Conservation (phyloP, 1,140 invertebrate species). For the Mylabris phalerata region DNA sequence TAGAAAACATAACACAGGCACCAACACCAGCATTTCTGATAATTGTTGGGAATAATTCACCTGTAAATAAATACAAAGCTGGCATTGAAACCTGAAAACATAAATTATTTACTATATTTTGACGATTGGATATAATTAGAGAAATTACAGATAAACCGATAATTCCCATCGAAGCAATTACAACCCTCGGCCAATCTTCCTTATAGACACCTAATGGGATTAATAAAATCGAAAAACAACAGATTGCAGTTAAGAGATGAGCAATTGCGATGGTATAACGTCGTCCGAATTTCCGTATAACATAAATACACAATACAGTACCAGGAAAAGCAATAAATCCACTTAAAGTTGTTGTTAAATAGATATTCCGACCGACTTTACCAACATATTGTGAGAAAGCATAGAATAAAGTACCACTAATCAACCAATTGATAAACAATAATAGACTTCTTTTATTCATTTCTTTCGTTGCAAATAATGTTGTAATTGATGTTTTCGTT, state of each 20-base stretch:
- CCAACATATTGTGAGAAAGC: slow-evolving; percentile 68
- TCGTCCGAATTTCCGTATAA: slow-evolving; percentile 56
- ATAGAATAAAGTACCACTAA: slow-evolving; percentile 62
- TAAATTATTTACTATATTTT: slow-evolving; percentile 2
- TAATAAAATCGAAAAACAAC: slow-evolving; percentile 52
- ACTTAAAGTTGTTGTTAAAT: slow-evolving; percentile 60
- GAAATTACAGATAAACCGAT: slow-evolving; percentile 55
- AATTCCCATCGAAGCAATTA: slow-evolving; percentile 57
- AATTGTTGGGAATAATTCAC: slow-evolving; percentile 62
- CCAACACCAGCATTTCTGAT: slow-evolving; percentile 59
- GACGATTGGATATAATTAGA: background rate
- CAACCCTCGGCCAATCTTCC: slow-evolving; percentile 46
- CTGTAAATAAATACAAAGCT: slow-evolving; percentile 50
- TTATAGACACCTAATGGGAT: slow-evolving; percentile 42
- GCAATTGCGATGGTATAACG: slow-evolving; percentile 54
- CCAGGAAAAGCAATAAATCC: slow-evolving; percentile 59
- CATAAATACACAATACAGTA: slow-evolving; percentile 57
- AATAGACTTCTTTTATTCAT: slow-evolving; percentile 61
- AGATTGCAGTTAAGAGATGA: slow-evolving; percentile 52
- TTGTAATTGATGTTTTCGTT: slow-evolving; percentile 51
- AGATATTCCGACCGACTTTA: slow-evolving; percentile 61
- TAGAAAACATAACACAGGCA: slow-evolving; percentile 52
- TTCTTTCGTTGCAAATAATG: slow-evolving; percentile 62
- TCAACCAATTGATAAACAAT: slow-evolving; percentile 59
- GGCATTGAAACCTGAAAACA: slow-evolving; percentile 27